Evolutionary conservation across 2,113 vertebrate species (phyloP).

Genomic region (Gadus chalcogrammus): DNA sequence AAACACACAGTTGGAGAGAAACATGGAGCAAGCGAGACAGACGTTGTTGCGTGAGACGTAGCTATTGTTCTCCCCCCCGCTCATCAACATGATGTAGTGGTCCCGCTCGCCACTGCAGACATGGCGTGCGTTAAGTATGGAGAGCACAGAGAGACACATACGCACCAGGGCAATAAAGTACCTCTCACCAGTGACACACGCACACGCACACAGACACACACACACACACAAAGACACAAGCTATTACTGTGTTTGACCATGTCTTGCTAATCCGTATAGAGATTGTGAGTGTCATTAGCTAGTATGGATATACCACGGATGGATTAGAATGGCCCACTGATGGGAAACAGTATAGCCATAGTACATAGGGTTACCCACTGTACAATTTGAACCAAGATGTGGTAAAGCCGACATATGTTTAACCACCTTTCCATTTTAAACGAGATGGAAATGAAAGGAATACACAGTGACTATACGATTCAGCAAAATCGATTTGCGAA

Average conservation of each 20-base stretch:
- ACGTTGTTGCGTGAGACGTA: constrained; percentile 59
- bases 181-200: too few relatives aligned
- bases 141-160: constrained; percentile 22
- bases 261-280: too few relatives aligned
- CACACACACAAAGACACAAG: too few relatives aligned
- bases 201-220: too few relatives aligned
- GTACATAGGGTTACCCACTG: neutral
- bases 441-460: too few relatives aligned
- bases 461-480: constrained; percentile 15
- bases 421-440: neutral
- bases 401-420: neutral
- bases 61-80: constrained; percentile 63
- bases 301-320: too few relatives aligned
- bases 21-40: constrained; percentile 60
- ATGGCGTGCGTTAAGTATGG: constrained; percentile 34
- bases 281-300: too few relatives aligned
- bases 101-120: constrained; percentile 29
- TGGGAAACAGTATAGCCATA: neutral
- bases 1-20: constrained; percentile 31
- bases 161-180: neutral
- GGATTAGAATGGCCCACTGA: too few relatives aligned
- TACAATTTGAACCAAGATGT: too few relatives aligned
- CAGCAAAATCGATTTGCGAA: constrained; percentile 1
- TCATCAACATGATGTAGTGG: constrained; percentile 56
- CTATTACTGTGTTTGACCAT: constrained; percentile 6